A percentile compares a stretch with the other conserved stretches of the same genome.
Evolutionary conservation across 2,113 vertebrate genomes (phyloP).

Genomic region (Epinephelus fuscoguttatus): DNA sequence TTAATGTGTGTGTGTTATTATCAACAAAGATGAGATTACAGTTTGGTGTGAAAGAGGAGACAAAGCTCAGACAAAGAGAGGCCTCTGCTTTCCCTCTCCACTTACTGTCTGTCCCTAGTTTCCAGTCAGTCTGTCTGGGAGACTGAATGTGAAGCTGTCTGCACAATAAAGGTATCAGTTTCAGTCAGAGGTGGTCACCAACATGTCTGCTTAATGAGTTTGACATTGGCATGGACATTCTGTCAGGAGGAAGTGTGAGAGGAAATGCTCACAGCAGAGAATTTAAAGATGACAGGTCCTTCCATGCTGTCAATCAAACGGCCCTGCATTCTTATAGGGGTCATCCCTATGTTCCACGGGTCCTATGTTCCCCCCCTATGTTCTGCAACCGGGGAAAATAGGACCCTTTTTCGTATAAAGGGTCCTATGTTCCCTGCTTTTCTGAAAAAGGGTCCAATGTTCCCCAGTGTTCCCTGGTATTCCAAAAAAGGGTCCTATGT

Average conservation of each 20-base stretch:
- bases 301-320: slow-evolving; percentile 33
- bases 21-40: slow-evolving; percentile 70
- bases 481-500: too few species aligned
- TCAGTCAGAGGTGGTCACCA: slow-evolving; percentile 55
- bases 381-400: too few species aligned
- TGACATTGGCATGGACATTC: slow-evolving; percentile 48
- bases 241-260: slow-evolving; percentile 26
- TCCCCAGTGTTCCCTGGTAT: too few species aligned
- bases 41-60: slow-evolving; percentile 58
- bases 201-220: slow-evolving; percentile 64
- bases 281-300: slow-evolving; percentile 29
- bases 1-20: slow-evolving; percentile 17
- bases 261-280: slow-evolving; percentile 30
- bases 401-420: too few species aligned
- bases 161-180: slow-evolving; percentile 53
- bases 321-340: not conserved
- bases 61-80: slow-evolving; percentile 60
- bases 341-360: too few species aligned
- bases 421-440: too few species aligned
- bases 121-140: slow-evolving; percentile 39
- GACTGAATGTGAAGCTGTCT: slow-evolving; percentile 47
- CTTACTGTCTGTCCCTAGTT: slow-evolving; percentile 59
- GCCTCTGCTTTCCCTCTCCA: slow-evolving; percentile 52
- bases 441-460: too few species aligned
- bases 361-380: too few species aligned